Evolutionary conservation across 2,888 invertebrate species (phyloP), one percentile per base, ranked within the genome.

Genomic region (Hoplodrina ambigua): DNA sequence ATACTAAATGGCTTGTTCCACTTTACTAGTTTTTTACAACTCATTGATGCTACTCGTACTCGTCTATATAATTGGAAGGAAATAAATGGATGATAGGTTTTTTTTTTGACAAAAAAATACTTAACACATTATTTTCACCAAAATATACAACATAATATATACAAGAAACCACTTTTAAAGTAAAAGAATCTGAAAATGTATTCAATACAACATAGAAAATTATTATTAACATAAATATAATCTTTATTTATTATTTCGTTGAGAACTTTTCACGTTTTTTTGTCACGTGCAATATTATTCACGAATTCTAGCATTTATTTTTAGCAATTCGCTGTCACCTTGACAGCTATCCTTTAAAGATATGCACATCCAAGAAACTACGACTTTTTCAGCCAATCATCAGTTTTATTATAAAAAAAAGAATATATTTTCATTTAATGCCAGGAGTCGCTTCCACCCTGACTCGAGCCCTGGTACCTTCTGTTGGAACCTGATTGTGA

Each of bases 401-500:
- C 11, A 41, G 25, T 79, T 62, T 66, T 53, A 33, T 44, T 62
- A 63, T 20, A 52, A 54, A 66, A 54, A 66, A 52, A 59, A 4
- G 19, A 13, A n/a, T 62, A 30, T 13, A 41, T 30, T 17, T 71
- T 62, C 41, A 30, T 10, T 72, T 78, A 82, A 61, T 55, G 79
- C 82, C 82, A 83, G 17, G 81, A 63, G 0, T 85, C 85, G 1
- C 82, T 20, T 6, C 62, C 55, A 13, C 71, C 82, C 61, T 81
- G 85, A 66, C 63, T 77, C 15, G 80, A 68, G 13, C 72, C 73
- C 64, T 86, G 85, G 25, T 81, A 67, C 56, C 79, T 78, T 30
- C 79, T 74, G 37, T 78, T 72, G 0, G 65, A 37, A 1, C 75
- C 75, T 4, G 78, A 53, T n/a, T 82, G 79, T 4, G 77, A 55